Base-by-base conservation (phyloP, 1,140 invertebrate genomes). In the Acromyrmex charruanus region DNA sequence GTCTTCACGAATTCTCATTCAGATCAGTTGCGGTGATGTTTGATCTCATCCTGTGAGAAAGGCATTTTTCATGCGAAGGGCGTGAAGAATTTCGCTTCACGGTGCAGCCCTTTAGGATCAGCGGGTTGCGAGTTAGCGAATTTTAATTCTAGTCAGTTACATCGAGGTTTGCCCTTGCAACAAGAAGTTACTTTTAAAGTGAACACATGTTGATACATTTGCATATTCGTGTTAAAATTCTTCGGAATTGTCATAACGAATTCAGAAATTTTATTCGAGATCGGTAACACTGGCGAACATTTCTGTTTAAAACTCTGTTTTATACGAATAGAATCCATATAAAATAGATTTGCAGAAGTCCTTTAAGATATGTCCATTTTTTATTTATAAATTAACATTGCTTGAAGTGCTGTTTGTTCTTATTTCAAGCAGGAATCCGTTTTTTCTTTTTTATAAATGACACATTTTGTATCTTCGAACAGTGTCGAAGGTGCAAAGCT, bases 101-200 rank as follows among this genome's bases (percentile, higher is more conserved):
- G 25, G 44, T 63, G 58, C 55, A 21, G 28, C 18, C 69, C 44
- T 75, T 75, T 58, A 69, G 55, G 80, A 84, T 61, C 35, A 18
- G 35, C 80, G 39, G 55, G 80, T 74, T 75, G 69, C 39, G 39
- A n/a, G 55, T 75, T 84, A 61, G 69, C 80, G 80, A 75, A 75
- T 84, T 84, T 84, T 84, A 84, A 84, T 84, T 84, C 69, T 53
- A 39, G 39, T 75, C n/a, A 49, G 69, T 84, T 75, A 74, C 69
- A 51, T 12, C 25, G 68, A 72, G 79, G 14, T 84, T 74, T 84
- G 68, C 55, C 39, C 68, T 59, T 74, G 80, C 58, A 75, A 84
- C 69, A 55, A 61, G 55, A 75, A 84, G 69, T 84, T 61, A 51
- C 68, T 68, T 82, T 74, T 74, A 55, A 80, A 35, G 77, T 66